Evolutionary conservation across 2,113 vertebrate species (phyloP).

Genomic region (Centropus unirufus): DNA sequence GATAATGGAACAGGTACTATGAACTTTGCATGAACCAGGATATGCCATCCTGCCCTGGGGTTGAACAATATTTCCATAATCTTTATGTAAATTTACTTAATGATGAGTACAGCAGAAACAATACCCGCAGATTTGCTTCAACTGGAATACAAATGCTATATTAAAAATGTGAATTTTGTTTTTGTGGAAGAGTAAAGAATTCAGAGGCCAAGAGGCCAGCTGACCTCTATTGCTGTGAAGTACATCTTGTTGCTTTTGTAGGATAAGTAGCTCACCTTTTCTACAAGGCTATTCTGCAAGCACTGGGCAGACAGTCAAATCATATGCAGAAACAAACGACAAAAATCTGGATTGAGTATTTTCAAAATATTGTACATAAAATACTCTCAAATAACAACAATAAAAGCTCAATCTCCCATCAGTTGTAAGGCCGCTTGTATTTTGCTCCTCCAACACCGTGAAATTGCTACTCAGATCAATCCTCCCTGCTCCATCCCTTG

Average conservation of each 20-base stretch:
- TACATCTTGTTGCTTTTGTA: background rate
- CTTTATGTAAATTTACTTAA: background rate
- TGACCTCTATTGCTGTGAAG: background rate
- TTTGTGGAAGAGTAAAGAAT: background rate
- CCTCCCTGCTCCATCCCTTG: rapidly evolving
- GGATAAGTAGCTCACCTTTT: background rate
- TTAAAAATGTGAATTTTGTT: background rate
- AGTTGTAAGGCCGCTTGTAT: background rate
- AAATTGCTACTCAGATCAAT: background rate
- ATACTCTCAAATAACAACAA: background rate
- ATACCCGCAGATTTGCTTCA: background rate
- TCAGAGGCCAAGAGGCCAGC: background rate
- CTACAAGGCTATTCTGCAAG: background rate
- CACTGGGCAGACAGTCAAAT: background rate
- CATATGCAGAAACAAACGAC: background rate
- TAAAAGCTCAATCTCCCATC: background rate
- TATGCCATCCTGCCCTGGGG: background rate
- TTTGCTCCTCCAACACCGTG: background rate
- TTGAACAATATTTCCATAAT: background rate
- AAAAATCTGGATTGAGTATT: background rate
- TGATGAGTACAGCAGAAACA: background rate
- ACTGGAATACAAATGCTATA: background rate
- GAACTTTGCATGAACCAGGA: background rate
- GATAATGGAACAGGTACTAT: background rate
- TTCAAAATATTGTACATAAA: background rate